These are phyloP conservation scores for Bimastos eiseni DNA, from an alignment of 2,888 invertebrate species.

Conservation along the genomic window DNA sequence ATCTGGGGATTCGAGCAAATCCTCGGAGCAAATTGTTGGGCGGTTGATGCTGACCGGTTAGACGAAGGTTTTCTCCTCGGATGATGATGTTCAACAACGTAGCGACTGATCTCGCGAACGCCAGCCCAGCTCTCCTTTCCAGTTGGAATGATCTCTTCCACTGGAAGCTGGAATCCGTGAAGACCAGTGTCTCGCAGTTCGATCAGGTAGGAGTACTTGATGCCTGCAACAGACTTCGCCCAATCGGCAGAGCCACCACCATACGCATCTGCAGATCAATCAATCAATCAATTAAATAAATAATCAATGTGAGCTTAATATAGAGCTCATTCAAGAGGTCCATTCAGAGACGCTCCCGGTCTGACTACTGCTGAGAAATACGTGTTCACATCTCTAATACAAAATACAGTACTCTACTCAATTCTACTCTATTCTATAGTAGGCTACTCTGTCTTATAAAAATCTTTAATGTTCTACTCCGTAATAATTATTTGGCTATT, in stretches of 20 bases:
- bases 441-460: no score
- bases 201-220: slow-evolving; percentile 39
- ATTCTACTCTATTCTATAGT: background rate
- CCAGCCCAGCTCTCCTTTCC: slow-evolving; percentile 36
- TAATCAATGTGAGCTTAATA: no score
- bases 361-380: no score
- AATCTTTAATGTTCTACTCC: no score
- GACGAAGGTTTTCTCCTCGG: background rate
- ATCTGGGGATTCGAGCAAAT: background rate
- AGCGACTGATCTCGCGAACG: background rate
- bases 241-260: slow-evolving; percentile 43
- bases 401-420: background rate
- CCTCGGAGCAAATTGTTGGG: background rate
- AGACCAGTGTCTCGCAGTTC: slow-evolving; percentile 39
- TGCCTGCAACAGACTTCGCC: slow-evolving; percentile 38
- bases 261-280: slow-evolving; percentile 40
- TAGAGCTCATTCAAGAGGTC: no score
- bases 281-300: no score
- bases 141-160: slow-evolving; percentile 38
- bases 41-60: slow-evolving; percentile 18
- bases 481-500: no score
- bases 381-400: background rate
- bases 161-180: slow-evolving; percentile 36
- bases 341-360: no score
- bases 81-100: background rate